These are phyloP conservation scores for Onychostruthus taczanowskii DNA, from an alignment of 2,113 vertebrate genomes.

Conservation along the genomic window DNA sequence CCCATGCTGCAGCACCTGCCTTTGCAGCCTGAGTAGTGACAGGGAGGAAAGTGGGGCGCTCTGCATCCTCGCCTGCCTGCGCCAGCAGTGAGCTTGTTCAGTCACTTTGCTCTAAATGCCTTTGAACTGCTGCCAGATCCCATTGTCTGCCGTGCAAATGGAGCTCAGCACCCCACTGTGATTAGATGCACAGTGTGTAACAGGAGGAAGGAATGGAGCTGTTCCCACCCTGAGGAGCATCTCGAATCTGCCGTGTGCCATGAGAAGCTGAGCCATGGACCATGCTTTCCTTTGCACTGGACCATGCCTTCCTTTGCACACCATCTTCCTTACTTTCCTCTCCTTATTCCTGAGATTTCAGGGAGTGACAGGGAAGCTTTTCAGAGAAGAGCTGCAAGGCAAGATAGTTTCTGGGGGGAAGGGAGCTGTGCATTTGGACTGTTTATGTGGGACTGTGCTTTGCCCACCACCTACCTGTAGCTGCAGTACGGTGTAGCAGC, in stretches of 20 bases:
- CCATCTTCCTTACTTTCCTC: neutral
- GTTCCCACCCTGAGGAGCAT: neutral
- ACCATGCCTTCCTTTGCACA: neutral
- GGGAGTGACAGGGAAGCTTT: neutral
- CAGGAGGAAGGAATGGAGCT: neutral
- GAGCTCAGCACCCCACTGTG: neutral
- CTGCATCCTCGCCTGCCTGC: neutral
- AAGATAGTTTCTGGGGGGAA: neutral
- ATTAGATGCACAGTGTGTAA: neutral
- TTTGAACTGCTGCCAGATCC: slow-evolving; percentile 44
- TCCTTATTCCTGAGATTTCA: neutral
- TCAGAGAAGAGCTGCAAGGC: neutral
- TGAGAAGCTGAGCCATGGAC: neutral
- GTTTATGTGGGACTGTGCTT: neutral
- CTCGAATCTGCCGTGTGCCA: neutral
- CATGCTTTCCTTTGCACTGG: neutral
- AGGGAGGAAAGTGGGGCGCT: neutral
- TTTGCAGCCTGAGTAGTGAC: neutral
- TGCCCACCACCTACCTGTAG: neutral
- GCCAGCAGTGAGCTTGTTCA: neutral
- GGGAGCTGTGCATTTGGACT: neutral
- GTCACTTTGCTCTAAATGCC: neutral
- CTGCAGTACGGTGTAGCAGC: neutral
- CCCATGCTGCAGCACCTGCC: neutral
- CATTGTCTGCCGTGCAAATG: slow-evolving; percentile 13